Conservation (phyloP, 2,888 invertebrate genomes). For the Stenodema calcarata region DNA sequence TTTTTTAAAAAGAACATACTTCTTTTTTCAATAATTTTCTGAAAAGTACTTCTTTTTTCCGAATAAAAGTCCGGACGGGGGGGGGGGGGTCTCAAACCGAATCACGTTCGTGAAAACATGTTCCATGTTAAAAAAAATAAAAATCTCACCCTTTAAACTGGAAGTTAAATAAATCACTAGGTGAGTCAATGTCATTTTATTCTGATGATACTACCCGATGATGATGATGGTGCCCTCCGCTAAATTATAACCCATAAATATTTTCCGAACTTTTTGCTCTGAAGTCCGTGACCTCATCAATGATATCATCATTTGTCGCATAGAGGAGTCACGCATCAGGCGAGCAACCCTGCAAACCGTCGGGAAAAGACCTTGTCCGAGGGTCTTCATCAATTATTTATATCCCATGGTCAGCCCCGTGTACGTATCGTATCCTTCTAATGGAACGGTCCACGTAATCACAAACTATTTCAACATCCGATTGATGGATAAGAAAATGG, state of each 20-base stretch:
- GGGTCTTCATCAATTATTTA: neutral
- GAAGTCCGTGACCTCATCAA: neutral
- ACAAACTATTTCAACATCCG: neutral
- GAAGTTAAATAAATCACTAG: neutral
- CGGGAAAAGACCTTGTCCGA: neutral
- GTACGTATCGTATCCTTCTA: neutral
- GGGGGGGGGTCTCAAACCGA: too few species aligned
- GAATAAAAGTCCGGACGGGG: too few species aligned
- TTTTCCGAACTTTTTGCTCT: neutral
- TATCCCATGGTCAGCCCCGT: neutral
- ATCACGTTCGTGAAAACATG: too few species aligned
- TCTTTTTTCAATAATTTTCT: too few species aligned
- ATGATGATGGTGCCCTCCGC: neutral
- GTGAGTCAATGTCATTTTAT: neutral
- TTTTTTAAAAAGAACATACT: too few species aligned
- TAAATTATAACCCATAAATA: neutral
- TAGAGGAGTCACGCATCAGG: neutral
- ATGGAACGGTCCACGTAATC: neutral
- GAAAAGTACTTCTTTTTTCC: too few species aligned
- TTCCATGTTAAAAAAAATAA: too few species aligned
- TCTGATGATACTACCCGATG: neutral
- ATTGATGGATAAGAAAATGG: too few species aligned
- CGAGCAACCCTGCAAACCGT: neutral
- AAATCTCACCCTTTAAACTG: neutral
- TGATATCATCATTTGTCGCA: neutral